phyloP scores from a whole-genome alignment of 2,113 vertebrate species.

The Rhinopithecus roxellana region DNA sequence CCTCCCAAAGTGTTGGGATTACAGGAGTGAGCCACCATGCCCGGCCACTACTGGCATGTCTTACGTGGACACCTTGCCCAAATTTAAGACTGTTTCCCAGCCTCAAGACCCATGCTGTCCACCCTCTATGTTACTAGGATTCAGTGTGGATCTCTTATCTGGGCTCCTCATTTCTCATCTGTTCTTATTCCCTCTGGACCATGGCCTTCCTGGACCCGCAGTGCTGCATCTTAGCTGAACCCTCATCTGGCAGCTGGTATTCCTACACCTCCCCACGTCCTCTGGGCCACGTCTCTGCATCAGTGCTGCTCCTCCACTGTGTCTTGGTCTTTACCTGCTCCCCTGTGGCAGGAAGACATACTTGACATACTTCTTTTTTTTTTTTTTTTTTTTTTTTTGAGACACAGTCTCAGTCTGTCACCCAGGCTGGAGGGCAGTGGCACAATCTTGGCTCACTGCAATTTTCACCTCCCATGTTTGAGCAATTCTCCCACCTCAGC shows the following conservation, averaged over 20 bases:
- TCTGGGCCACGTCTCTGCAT: neutral
- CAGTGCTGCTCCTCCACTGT: accelerated
- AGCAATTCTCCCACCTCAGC: no score
- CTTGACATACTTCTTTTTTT: no score
- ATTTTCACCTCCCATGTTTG: no score
- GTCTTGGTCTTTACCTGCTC: neutral
- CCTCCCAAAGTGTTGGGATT: no score
- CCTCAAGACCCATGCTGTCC: neutral
- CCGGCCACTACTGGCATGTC: accelerated
- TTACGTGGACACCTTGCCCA: neutral
- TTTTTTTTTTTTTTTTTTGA: no score
- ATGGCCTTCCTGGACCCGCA: accelerated
- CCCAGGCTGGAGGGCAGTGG: no score
- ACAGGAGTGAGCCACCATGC: accelerated
- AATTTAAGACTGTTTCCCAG: neutral
- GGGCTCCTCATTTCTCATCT: no score
- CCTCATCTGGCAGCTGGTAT: accelerated
- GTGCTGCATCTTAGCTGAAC: neutral
- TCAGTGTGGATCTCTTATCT: neutral
- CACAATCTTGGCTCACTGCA: no score
- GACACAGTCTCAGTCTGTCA: no score
- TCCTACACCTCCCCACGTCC: neutral
- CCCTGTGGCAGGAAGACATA: neutral
- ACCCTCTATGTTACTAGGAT: neutral
- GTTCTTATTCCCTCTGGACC: neutral